Base-by-base conservation (phyloP, 2,888 invertebrate genomes). In the Synergus itoensis region DNA sequence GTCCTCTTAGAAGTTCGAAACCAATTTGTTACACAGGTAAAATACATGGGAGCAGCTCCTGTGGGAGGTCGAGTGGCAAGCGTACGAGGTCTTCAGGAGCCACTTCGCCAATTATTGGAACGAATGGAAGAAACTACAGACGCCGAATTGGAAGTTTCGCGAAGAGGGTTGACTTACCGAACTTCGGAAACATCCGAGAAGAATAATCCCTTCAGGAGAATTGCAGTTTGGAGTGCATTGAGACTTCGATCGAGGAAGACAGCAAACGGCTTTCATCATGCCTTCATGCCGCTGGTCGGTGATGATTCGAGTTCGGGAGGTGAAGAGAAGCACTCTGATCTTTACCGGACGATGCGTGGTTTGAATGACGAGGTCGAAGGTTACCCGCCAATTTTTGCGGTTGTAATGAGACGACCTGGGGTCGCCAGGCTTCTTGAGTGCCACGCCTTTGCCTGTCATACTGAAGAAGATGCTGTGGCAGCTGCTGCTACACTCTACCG, bases 151-250 rank as follows among this genome's bases (percentile, higher is more conserved):
- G 92, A 92, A 80, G 90, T 92, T 0, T 92, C 92, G 0, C 84
- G 91, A 5, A 89, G 91, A 1, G 92, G 92, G 0, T 79, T 92
- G 64, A 91, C 90, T 7, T 92, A 90, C 76, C 90, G 92, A 53
- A 90, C 90, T 0, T 81, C 86, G 14, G 91, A 91, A 11, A 80
- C 84, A 0, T 87, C 85, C 76, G 91, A 92, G 80, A 92, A 93
- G 77, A 92, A 96, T 77, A 97, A 98, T 89, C 96, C 97, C 1
- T 98, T 98, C 89, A 96, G 97, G 28, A 96, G 97, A 67, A 98
- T 98, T 92, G 98, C 98, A 1, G 98, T 98, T 1, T 98, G 98
- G 98, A 98, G 98, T 21, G 97, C 98, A 0, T 96, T 98, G 1
- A 97, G 97, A 91, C 96, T 98, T 4, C 89, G 90, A 16, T 85